These are phyloP conservation scores for Corvus moneduloides DNA, from an alignment of 2,113 vertebrate species.

Conservation along the genomic window DNA sequence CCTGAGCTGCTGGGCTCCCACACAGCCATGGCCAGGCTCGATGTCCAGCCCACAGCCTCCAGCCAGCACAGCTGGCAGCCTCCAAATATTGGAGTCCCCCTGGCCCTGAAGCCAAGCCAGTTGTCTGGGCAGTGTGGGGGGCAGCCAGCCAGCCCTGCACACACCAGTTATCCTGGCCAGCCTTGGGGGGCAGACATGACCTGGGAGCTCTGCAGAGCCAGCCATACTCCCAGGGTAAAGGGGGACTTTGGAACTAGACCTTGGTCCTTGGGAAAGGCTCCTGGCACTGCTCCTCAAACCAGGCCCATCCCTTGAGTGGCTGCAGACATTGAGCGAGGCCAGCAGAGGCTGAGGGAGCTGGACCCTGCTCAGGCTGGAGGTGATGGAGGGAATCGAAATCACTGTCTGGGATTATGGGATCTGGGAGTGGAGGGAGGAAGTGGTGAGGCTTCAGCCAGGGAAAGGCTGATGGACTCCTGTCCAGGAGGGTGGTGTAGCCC, in stretches of 20 bases:
- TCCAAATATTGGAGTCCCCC: background rate
- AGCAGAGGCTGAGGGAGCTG: background rate
- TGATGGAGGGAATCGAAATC: background rate
- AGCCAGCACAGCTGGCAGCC: background rate
- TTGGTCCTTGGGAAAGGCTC: background rate
- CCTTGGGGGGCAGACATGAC: rapidly evolving
- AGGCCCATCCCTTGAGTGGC: background rate
- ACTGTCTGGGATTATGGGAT: rapidly evolving
- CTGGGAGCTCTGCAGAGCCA: background rate
- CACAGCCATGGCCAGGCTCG: background rate
- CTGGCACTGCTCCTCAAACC: background rate
- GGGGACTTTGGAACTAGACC: background rate
- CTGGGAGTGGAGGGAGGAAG: background rate
- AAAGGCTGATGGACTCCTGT: background rate
- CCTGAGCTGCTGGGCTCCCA: background rate
- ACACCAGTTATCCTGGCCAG: background rate
- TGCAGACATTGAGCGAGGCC: rapidly evolving
- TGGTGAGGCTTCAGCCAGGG: background rate
- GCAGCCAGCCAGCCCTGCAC: background rate
- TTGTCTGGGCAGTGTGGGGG: background rate
- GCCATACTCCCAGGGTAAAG: background rate
- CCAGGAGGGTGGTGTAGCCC: background rate
- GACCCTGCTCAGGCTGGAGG: background rate
- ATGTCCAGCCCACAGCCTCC: background rate
- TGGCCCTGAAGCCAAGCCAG: background rate